These are phyloP conservation scores for Noctua janthina DNA, from an alignment of 2,888 invertebrate species.

Conservation along the genomic window DNA sequence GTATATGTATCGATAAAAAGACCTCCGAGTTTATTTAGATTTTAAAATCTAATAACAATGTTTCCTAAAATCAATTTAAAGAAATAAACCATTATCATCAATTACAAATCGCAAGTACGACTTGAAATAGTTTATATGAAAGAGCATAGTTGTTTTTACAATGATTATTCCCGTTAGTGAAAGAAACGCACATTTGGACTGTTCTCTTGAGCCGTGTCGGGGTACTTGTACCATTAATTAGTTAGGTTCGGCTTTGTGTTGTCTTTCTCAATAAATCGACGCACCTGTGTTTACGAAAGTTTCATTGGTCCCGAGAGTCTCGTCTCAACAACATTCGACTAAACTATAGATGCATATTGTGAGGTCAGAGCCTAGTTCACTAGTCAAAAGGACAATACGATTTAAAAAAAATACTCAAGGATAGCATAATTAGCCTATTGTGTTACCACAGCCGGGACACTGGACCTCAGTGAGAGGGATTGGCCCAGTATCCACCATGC, in stretches of 20 bases:
- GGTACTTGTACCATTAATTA: slow-evolving; percentile 17
- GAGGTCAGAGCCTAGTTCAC: background rate
- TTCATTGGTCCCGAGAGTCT: slow-evolving; percentile 2
- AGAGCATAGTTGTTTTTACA: background rate
- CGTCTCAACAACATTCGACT: background rate
- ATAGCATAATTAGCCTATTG: background rate
- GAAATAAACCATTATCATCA: too few relatives aligned
- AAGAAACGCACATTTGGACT: background rate
- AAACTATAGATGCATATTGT: background rate
- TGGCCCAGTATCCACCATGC: background rate
- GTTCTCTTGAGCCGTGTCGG: background rate
- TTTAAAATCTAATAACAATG: background rate
- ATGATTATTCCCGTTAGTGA: too few relatives aligned
- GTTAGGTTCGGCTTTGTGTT: background rate
- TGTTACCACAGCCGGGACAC: background rate
- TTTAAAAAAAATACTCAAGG: background rate
- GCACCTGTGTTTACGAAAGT: slow-evolving; percentile 27
- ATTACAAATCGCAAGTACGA: background rate
- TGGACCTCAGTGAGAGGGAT: background rate
- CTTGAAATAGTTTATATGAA: background rate
- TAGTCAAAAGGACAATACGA: background rate
- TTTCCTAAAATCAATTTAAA: too few relatives aligned
- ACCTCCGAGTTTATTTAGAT: background rate
- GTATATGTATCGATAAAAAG: background rate
- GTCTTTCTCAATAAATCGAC: slow-evolving; percentile 13